Evolutionary conservation across 1,140 invertebrate genomes (phyloP).

Genomic region (Halesus radiatus): DNA sequence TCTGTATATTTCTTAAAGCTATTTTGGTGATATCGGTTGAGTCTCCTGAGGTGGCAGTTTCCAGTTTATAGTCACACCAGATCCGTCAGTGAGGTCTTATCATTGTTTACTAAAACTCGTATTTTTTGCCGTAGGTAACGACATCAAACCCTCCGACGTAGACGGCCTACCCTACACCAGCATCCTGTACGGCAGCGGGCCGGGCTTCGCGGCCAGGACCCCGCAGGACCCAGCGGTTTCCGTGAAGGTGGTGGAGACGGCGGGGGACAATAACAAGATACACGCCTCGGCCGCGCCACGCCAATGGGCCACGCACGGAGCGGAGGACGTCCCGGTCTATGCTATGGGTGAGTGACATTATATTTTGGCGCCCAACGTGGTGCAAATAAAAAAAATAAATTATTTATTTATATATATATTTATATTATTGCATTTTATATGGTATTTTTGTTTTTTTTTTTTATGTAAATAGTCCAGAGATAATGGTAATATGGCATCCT

Average conservation of each 20-base stretch:
- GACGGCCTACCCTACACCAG: conserved; percentile 80
- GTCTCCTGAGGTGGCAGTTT: too few species aligned
- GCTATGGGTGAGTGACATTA: conserved; percentile 74
- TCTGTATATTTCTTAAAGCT: too few species aligned
- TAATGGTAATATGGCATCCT: too few species aligned
- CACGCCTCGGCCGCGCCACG: conserved; percentile 77
- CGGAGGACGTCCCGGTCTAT: conserved; percentile 91
- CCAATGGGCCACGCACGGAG: conserved; percentile 88
- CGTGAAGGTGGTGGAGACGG: conserved; percentile 41
- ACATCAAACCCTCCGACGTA: conserved; percentile 77
- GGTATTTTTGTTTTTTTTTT: too few species aligned
- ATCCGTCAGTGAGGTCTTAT: too few species aligned
- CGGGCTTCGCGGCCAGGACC: conserved; percentile 71
- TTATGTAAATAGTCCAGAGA: too few species aligned
- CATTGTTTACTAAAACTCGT: background rate
- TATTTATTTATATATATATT: too few species aligned
- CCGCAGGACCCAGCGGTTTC: conserved; percentile 60
- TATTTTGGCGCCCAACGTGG: too few species aligned
- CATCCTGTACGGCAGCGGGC: conserved; percentile 80
- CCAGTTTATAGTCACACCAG: too few species aligned
- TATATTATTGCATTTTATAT: too few species aligned
- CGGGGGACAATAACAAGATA: conserved; percentile 67
- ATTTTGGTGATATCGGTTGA: too few species aligned
- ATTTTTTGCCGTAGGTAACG: conserved; percentile 69
- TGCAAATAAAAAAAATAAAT: too few species aligned